Evolutionary conservation across 1,140 invertebrate genomes (phyloP).

Genomic region (Arctopsyche grandis): DNA sequence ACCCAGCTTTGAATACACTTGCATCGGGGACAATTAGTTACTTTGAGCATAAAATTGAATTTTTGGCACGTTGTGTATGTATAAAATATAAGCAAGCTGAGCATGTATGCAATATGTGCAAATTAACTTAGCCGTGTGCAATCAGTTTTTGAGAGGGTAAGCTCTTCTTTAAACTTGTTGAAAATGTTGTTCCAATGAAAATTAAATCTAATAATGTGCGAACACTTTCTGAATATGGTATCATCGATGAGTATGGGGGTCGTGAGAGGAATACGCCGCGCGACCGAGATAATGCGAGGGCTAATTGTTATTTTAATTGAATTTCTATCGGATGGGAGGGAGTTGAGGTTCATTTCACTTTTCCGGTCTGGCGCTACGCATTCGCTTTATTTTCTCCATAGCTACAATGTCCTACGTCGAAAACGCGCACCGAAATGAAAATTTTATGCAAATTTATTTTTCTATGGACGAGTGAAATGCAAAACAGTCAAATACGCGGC

Average conservation of each 20-base stretch:
- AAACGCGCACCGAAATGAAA: neutral
- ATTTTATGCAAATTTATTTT: constrained; percentile 18
- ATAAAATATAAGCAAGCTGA: too few relatives aligned
- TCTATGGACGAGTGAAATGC: neutral
- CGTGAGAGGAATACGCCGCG: neutral
- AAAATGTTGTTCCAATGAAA: too few relatives aligned
- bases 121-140: too few relatives aligned
- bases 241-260: neutral
- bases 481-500: neutral
- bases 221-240: too few relatives aligned
- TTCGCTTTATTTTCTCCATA: neutral
- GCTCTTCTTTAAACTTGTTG: too few relatives aligned
- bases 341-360: constrained; percentile 22
- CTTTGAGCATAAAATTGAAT: too few relatives aligned
- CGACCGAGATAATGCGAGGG: constrained; percentile 47
- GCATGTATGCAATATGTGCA: too few relatives aligned
- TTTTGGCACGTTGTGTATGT: too few relatives aligned
- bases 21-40: too few relatives aligned
- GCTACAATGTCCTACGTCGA: neutral
- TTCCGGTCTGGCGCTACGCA: constrained; percentile 22
- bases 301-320: constrained; percentile 55
- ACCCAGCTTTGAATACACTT: too few relatives aligned
- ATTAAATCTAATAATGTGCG: too few relatives aligned
- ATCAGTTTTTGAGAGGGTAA: too few relatives aligned
- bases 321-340: constrained; percentile 46